phyloP scores from a whole-genome alignment of 2,888 invertebrate species.

The Himalopsyche japonica region DNA sequence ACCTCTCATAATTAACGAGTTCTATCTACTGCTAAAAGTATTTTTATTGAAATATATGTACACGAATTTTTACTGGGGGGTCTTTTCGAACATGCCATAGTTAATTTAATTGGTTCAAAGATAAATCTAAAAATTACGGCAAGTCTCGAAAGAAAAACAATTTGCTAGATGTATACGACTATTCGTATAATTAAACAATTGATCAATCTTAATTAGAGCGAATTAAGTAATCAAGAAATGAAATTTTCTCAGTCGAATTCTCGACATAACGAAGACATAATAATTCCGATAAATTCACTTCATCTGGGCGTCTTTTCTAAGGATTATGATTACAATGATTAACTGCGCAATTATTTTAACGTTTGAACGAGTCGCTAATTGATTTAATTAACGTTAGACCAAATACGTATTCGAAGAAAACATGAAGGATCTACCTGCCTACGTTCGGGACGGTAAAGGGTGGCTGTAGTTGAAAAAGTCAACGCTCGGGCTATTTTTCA shows the following conservation, averaged over 20 bases:
- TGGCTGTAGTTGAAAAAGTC: too few relatives aligned
- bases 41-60: background rate
- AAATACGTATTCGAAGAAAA: too few relatives aligned
- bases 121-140: background rate
- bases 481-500: too few relatives aligned
- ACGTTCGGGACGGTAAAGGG: too few relatives aligned
- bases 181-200: slow-evolving; percentile 30
- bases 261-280: background rate
- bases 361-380: background rate
- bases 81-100: background rate
- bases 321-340: background rate
- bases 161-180: background rate
- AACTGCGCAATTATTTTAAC: background rate
- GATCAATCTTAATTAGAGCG: slow-evolving; percentile 25
- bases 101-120: background rate
- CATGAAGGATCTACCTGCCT: too few relatives aligned
- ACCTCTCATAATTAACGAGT: too few relatives aligned
- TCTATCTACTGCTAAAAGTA: too few relatives aligned
- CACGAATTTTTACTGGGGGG: background rate
- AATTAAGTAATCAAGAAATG: slow-evolving; percentile 23
- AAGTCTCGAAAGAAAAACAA: background rate
- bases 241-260: background rate
- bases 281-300: background rate
- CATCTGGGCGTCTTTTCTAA: background rate
- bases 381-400: background rate